Percentiles rank a stretch among this genome's conserved stretches.
phyloP scores from a whole-genome alignment of 2,797 vertebrate genomes.

The Psittacula echo region DNA sequence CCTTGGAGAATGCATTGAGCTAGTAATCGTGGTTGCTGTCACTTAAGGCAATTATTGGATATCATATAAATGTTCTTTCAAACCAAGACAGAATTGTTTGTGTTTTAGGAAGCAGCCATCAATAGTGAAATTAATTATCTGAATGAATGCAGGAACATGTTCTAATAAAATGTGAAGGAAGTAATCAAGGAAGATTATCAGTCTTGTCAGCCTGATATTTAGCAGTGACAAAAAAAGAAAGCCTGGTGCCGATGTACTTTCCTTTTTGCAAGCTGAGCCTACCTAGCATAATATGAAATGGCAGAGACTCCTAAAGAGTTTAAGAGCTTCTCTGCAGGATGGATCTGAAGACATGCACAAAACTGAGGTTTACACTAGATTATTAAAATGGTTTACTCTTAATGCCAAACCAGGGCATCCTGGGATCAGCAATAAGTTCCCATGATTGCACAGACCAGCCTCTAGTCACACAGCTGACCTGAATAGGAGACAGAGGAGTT shows the following conservation, averaged over 20 bases:
- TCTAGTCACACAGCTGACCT: neutral
- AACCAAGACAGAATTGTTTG: conserved; percentile 34
- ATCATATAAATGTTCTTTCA: conserved; percentile 5
- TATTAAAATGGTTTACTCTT: conserved; percentile 16
- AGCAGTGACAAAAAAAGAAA: conserved; percentile 14
- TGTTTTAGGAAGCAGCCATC: conserved; percentile 43
- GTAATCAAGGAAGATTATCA: conserved; percentile 50
- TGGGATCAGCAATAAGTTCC: neutral
- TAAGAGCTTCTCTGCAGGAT: conserved; percentile 18
- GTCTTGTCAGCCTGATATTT: conserved; percentile 1
- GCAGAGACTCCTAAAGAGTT: conserved; percentile 35
- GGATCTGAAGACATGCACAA: neutral
- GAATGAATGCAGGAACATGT: conserved; percentile 43
- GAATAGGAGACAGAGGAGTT: neutral
- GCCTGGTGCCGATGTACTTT: neutral
- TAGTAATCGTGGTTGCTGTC: neutral
- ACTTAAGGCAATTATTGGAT: conserved; percentile 39
- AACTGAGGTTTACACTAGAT: conserved; percentile 23
- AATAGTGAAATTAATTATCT: conserved; percentile 60
- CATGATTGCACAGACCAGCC: neutral
- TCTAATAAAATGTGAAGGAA: conserved; percentile 42
- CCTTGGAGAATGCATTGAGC: conserved; percentile 17
- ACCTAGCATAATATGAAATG: conserved; percentile 11
- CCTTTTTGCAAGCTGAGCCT: conserved; percentile 7
- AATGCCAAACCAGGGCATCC: neutral